phyloP scores from a whole-genome alignment of 2,888 invertebrate genomes.

The Apoderus coryli region DNA sequence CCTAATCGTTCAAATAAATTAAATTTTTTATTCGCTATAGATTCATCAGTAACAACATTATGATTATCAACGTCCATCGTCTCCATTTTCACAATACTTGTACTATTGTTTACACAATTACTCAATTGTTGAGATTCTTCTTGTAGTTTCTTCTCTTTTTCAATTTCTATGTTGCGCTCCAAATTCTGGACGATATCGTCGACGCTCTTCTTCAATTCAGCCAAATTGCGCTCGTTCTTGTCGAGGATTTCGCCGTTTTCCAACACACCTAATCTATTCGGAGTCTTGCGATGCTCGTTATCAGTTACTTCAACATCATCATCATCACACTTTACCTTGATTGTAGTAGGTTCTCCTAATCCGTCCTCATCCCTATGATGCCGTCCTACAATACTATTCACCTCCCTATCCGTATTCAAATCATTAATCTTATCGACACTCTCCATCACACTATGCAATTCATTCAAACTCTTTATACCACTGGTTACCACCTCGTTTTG shows the following conservation, averaged over 20 bases:
- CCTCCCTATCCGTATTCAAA: slow-evolving; percentile 26
- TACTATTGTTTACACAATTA: slow-evolving; percentile 15
- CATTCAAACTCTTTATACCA: slow-evolving; percentile 25
- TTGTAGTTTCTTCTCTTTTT: slow-evolving; percentile 18
- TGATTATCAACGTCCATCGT: slow-evolving; percentile 12
- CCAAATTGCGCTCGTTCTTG: slow-evolving; percentile 27
- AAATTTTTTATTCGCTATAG: slow-evolving; percentile 26
- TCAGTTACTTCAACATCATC: slow-evolving; percentile 21
- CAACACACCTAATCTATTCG: slow-evolving; percentile 26
- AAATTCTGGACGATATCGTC: slow-evolving; percentile 31
- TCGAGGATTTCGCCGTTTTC: slow-evolving; percentile 29
- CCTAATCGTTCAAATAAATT: slow-evolving; percentile 33
- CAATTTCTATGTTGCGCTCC: slow-evolving; percentile 23
- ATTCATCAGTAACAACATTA: slow-evolving; percentile 17
- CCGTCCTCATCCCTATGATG: slow-evolving; percentile 7
- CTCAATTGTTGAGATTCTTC: slow-evolving; percentile 14
- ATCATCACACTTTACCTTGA: slow-evolving; percentile 5
- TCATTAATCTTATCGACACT: slow-evolving; percentile 26
- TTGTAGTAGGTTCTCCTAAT: slow-evolving; percentile 11
- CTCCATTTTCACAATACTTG: slow-evolving; percentile 15
- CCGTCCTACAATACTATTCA: slow-evolving; percentile 23
- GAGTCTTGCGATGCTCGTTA: slow-evolving; percentile 31
- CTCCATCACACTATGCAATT: slow-evolving; percentile 26
- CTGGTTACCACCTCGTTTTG: slow-evolving; percentile 19
- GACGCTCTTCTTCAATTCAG: slow-evolving; percentile 28